These are phyloP conservation scores for Oxystoma pomonae DNA, from an alignment of 2,888 invertebrate species.

Conservation along the genomic window DNA sequence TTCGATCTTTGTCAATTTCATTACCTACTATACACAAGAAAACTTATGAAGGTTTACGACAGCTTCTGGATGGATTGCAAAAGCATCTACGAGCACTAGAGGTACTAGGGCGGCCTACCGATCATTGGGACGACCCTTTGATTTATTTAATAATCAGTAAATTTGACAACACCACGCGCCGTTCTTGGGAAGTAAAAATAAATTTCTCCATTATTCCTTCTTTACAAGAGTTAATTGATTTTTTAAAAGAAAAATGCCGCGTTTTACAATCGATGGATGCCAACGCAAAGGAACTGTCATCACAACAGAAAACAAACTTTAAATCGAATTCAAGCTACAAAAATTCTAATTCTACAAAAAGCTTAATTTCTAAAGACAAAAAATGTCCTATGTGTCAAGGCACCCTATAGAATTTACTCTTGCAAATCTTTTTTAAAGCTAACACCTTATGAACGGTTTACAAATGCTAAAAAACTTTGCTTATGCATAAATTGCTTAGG, in stretches of 20 bases:
- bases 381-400: background rate
- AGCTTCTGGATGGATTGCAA: too few relatives aligned
- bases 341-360: background rate
- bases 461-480: background rate
- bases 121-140: too few relatives aligned
- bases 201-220: background rate
- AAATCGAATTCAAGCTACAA: background rate
- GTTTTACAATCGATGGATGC: background rate
- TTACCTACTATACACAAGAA: too few relatives aligned
- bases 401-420: background rate
- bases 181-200: background rate
- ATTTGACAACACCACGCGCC: background rate
- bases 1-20: too few relatives aligned
- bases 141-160: too few relatives aligned
- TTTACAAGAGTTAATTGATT: background rate
- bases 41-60: too few relatives aligned
- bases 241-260: background rate
- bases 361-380: background rate
- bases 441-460: background rate
- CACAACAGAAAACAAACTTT: background rate
- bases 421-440: background rate
- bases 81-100: too few relatives aligned
- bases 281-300: background rate
- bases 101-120: too few relatives aligned
- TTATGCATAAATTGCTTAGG: background rate